phyloP scores from a whole-genome alignment of 2,797 vertebrate genomes.

The Graptemys geographica region DNA sequence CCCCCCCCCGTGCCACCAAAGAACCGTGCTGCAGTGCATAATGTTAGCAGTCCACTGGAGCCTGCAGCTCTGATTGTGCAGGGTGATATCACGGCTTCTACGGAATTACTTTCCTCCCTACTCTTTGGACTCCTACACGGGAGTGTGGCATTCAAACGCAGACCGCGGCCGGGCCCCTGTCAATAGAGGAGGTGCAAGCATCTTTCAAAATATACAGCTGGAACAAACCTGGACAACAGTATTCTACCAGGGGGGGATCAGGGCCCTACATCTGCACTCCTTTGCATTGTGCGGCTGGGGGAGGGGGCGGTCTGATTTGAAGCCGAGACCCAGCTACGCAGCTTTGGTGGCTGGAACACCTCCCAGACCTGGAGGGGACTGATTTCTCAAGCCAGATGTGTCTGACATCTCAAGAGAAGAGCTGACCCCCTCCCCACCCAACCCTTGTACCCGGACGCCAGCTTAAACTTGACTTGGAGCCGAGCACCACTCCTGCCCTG shows the following conservation, averaged over 20 bases:
- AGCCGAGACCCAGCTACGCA: neutral
- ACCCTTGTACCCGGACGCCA: neutral
- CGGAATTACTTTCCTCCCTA: too few relatives aligned
- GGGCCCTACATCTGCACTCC: neutral
- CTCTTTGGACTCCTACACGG: neutral
- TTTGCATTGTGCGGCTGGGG: neutral
- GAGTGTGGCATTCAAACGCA: neutral
- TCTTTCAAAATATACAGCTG: too few relatives aligned
- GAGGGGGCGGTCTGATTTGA: neutral
- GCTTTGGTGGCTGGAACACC: neutral
- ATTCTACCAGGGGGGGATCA: neutral
- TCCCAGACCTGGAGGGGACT: neutral
- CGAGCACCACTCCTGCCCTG: neutral
- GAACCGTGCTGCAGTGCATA: too few relatives aligned
- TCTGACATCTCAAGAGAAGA: neutral
- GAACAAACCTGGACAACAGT: neutral
- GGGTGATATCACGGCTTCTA: neutral
- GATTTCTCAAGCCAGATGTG: neutral
- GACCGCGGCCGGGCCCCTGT: too few relatives aligned
- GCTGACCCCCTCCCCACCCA: rapidly evolving
- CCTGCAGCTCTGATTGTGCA: neutral
- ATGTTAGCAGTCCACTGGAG: too few relatives aligned
- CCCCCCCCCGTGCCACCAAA: too few relatives aligned
- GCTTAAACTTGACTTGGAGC: neutral
- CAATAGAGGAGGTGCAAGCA: too few relatives aligned